A percentile compares a stretch with the other conserved stretches of the same genome.
phyloP scores from a whole-genome alignment of 2,113 vertebrate genomes.

The Sphyrna mokarran region DNA sequence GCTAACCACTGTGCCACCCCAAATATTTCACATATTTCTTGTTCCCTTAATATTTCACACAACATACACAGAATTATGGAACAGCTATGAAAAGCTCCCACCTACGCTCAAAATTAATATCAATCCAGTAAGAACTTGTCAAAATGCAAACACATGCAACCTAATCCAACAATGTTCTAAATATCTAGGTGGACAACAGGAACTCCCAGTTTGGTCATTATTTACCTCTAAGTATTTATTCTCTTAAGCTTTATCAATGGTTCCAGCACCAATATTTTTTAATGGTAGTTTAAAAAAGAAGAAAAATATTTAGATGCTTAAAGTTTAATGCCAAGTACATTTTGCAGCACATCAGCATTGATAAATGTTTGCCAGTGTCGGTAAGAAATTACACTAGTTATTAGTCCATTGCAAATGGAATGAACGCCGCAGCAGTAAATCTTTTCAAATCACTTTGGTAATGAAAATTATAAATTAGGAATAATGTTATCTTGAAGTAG shows the following conservation, averaged over 20 bases:
- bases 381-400: neutral
- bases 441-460: neutral
- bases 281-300: slow-evolving; percentile 11
- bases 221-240: neutral
- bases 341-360: neutral
- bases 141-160: neutral
- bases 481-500: neutral
- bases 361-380: neutral
- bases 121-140: neutral
- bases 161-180: neutral
- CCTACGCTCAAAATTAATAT: neutral
- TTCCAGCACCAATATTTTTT: neutral
- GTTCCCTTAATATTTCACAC: neutral
- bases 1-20: too few species aligned
- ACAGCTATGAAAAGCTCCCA: neutral
- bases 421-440: neutral
- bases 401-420: neutral
- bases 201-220: neutral
- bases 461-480: slow-evolving; percentile 13
- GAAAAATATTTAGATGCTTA: neutral
- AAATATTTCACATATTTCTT: too few species aligned
- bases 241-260: neutral
- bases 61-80: neutral
- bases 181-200: neutral
- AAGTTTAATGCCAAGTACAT: slow-evolving; percentile 23